A percentile compares a stretch with the other conserved stretches of the same genome.
phyloP scores from a whole-genome alignment of 2,113 vertebrate genomes.

The Xenopus laevis region DNA sequence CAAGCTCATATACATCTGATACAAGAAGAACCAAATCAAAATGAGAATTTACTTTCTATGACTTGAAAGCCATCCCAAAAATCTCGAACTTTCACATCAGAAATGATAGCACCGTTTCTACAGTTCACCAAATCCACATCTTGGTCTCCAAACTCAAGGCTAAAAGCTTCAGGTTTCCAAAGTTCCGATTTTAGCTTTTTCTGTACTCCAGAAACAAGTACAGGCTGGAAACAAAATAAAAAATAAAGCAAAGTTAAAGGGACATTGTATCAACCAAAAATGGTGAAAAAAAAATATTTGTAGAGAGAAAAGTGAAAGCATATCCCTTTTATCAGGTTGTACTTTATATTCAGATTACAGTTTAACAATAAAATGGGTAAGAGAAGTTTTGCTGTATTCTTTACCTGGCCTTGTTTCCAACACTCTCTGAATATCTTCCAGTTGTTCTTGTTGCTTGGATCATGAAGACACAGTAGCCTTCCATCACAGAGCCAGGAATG shows the following conservation, averaged over 20 bases:
- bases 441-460: conserved; percentile 95
- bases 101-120: conserved; percentile 95
- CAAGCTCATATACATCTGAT: not conserved
- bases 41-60: conserved; percentile 82
- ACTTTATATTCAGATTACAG: too few relatives aligned
- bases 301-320: too few relatives aligned
- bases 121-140: conserved; percentile 98
- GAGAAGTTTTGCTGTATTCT: conserved; percentile 14
- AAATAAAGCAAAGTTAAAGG: not conserved
- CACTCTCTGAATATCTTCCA: conserved; percentile 99
- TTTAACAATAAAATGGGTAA: too few relatives aligned
- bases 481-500: conserved; percentile 98
- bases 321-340: too few relatives aligned
- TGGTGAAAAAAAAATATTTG: too few relatives aligned
- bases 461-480: conserved; percentile 92
- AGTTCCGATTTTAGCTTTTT: conserved; percentile 84
- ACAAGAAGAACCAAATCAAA: not conserved
- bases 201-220: conserved; percentile 94
- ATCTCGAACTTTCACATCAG: conserved; percentile 96
- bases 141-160: conserved; percentile 94
- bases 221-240: conserved; percentile 76
- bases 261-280: too few relatives aligned
- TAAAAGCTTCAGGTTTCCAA: conserved; percentile 95
- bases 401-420: conserved; percentile 98
- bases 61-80: conserved; percentile 98